Conservation (phyloP, 2,113 vertebrate genomes). For the Strix uralensis region DNA sequence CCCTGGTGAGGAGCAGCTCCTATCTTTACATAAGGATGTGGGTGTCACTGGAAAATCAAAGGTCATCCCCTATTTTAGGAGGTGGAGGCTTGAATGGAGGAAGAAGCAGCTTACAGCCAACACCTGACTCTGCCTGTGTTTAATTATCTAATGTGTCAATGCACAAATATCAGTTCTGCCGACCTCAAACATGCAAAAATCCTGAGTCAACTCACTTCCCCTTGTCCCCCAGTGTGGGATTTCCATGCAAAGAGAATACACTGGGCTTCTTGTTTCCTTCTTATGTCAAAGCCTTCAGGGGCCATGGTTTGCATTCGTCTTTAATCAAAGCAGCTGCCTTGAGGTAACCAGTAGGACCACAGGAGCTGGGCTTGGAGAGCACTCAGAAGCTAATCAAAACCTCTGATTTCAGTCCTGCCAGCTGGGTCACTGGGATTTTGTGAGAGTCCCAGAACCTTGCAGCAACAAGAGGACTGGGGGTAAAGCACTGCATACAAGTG, state of each 20-base stretch:
- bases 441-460: not conserved
- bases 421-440: not conserved
- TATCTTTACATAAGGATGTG: not conserved
- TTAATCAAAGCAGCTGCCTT: not conserved
- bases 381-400: not conserved
- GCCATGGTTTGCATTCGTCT: not conserved
- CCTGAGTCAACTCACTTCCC: not conserved
- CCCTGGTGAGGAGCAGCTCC: not conserved
- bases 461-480: not conserved
- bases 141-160: constrained; percentile 17
- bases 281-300: not conserved
- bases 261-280: not conserved
- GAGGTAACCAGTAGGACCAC: not conserved
- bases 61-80: constrained; percentile 11
- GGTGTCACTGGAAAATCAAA: constrained; percentile 8
- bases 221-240: not conserved
- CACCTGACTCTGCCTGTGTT: constrained; percentile 16
- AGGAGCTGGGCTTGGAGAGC: not conserved
- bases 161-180: not conserved
- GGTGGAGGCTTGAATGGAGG: constrained; percentile 41
- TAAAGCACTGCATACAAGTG: not conserved
- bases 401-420: not conserved
- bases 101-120: constrained; percentile 30
- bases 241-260: constrained; percentile 4
- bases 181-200: constrained; percentile 24